Evolutionary conservation across 2,797 vertebrate genomes (phyloP).

Genomic region (Distichodus sexfasciatus): DNA sequence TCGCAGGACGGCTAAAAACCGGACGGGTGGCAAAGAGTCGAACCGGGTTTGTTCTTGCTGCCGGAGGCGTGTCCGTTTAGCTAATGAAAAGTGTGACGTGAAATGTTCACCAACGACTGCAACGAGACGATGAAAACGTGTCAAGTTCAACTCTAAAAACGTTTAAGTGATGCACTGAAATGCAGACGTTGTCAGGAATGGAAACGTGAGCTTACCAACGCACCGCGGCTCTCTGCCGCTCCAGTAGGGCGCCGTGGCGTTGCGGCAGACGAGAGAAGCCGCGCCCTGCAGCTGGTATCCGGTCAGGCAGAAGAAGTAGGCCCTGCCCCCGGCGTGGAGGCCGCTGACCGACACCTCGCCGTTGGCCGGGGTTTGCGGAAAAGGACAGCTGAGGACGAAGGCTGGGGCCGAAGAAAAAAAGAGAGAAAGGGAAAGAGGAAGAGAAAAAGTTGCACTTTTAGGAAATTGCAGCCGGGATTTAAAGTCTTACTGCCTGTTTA

Average conservation of each 20-base stretch:
- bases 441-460: background rate
- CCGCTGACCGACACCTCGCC: constrained; percentile 89
- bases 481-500: constrained; percentile 13
- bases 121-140: too few species aligned
- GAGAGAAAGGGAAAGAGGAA: constrained; percentile 1
- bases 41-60: too few species aligned
- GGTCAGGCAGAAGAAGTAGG: constrained; percentile 82
- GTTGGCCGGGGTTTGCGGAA: constrained; percentile 81
- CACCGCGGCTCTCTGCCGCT: constrained; percentile 84
- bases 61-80: too few species aligned
- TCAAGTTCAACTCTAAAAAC: too few species aligned
- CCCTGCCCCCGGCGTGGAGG: constrained; percentile 86
- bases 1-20: background rate
- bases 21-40: too few species aligned
- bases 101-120: too few species aligned
- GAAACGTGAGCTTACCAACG: constrained; percentile 75
- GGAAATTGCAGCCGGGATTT: too few species aligned
- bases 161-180: too few species aligned
- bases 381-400: constrained; percentile 88
- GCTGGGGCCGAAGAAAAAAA: constrained; percentile 60
- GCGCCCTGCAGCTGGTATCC: constrained; percentile 88
- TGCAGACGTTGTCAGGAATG: too few species aligned
- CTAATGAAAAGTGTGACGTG: too few species aligned
- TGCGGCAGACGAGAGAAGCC: constrained; percentile 82
- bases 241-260: constrained; percentile 94